phyloP scores from a whole-genome alignment of 2,797 vertebrate species.

The Buceros bicornis region DNA sequence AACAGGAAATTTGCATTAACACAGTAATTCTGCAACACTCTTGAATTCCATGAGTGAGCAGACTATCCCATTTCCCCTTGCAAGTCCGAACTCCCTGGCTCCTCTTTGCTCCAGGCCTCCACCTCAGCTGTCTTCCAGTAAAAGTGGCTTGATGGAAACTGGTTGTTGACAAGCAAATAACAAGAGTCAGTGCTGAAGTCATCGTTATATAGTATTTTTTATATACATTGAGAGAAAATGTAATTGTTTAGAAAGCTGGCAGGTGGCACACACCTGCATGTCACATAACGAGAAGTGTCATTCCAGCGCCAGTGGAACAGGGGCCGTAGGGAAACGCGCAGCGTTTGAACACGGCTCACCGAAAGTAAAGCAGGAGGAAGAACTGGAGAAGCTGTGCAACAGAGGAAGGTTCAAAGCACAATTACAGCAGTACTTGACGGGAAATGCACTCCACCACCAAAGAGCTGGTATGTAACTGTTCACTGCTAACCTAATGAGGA shows the following conservation, averaged over 20 bases:
- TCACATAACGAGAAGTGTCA: not conserved
- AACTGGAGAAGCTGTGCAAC: not conserved
- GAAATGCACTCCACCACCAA: not conserved
- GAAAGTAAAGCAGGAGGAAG: not conserved
- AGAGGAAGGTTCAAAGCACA: not conserved
- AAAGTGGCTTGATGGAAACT: not conserved
- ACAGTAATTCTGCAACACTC: not conserved
- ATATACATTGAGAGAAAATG: not conserved
- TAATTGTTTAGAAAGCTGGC: not conserved
- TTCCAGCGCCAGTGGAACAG: not conserved
- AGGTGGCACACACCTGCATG: not conserved
- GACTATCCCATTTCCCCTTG: not conserved
- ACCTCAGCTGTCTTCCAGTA: not conserved
- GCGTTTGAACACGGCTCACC: too few relatives aligned
- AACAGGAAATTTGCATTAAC: not conserved
- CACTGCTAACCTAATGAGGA: not conserved
- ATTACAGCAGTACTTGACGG: not conserved
- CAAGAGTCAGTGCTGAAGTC: not conserved
- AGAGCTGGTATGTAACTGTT: not conserved
- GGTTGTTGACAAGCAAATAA: not conserved
- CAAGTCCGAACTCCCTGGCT: not conserved
- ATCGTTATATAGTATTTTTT: fast-evolving
- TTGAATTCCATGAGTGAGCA: not conserved
- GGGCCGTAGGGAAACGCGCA: fast-evolving
- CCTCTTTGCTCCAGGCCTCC: not conserved